phyloP scores from a whole-genome alignment of 2,113 vertebrate genomes.

The Coryphaenoides rupestris region DNA sequence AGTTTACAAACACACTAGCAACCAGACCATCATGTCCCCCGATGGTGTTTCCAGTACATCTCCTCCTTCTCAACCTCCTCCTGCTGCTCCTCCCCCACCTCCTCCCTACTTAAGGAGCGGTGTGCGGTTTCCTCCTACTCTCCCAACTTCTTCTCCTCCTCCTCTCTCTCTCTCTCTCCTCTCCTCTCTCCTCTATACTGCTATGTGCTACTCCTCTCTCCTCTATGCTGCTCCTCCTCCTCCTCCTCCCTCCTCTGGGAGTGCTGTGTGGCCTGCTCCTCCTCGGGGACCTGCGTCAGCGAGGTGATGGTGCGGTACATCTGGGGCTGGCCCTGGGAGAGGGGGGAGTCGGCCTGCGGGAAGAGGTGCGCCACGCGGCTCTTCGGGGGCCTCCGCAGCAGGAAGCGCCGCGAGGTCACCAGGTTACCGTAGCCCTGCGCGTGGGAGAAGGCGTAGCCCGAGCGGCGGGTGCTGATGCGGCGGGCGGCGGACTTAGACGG shows the following conservation, averaged over 20 bases:
- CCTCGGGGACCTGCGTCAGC: constrained; percentile 24
- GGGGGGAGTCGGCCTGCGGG: constrained; percentile 37
- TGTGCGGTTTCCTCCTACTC: too few species aligned
- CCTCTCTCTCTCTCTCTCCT: not conserved
- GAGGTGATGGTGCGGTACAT: constrained; percentile 53
- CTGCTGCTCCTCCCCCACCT: too few species aligned
- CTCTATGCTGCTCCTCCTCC: not conserved
- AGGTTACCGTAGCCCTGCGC: constrained; percentile 86
- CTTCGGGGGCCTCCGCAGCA: constrained; percentile 54
- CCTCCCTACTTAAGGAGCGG: too few species aligned
- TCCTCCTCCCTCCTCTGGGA: constrained; percentile 5
- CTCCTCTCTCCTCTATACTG: not conserved
- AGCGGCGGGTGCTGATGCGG: too few species aligned
- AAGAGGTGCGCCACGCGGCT: constrained; percentile 46
- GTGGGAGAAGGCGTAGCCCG: constrained; percentile 95
- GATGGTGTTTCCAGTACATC: too few species aligned
- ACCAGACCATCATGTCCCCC: too few species aligned
- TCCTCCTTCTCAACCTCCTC: too few species aligned
- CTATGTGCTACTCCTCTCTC: not conserved
- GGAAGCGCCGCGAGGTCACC: constrained; percentile 83
- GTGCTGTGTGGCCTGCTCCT: constrained; percentile 11
- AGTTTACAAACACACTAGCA: too few species aligned
- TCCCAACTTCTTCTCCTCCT: too few species aligned
- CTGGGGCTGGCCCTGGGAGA: constrained; percentile 60
- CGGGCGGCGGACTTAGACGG: too few species aligned